These are phyloP conservation scores for Riparia riparia DNA, from an alignment of 2,113 vertebrate genomes.

Conservation along the genomic window DNA sequence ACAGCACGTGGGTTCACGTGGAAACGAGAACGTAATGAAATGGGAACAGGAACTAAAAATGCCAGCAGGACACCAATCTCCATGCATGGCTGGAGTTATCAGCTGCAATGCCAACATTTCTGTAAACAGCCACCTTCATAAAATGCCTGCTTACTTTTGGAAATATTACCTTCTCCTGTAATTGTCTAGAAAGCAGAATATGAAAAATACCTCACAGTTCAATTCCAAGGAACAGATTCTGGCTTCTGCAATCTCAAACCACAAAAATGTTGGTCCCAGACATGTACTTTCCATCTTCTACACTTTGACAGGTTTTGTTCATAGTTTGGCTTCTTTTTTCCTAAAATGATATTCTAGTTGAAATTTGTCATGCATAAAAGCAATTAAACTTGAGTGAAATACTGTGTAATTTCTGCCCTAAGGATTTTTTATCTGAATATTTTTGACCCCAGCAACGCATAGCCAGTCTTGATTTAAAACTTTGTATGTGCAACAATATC, in stretches of 20 bases:
- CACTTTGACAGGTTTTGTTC: background rate
- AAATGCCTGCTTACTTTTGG: background rate
- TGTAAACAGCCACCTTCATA: background rate
- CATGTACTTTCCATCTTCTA: background rate
- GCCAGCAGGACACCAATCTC: background rate
- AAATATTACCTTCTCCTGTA: background rate
- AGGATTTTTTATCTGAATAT: background rate
- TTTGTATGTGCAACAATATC: background rate
- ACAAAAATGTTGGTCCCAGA: background rate
- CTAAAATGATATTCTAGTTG: background rate
- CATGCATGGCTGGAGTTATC: background rate
- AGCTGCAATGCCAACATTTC: background rate
- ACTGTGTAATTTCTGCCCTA: background rate
- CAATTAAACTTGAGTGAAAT: background rate
- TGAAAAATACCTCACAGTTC: background rate
- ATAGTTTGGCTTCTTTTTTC: background rate
- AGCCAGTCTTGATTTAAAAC: background rate
- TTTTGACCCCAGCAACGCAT: background rate
- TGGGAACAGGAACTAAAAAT: background rate
- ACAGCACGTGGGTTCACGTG: fast-evolving
- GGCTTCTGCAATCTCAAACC: background rate
- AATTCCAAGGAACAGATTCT: background rate
- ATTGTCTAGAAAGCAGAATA: background rate
- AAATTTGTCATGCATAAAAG: background rate
- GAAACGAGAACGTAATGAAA: fast-evolving